Percentiles rank a stretch among this genome's conserved stretches.
Conservation (phyloP, 1,140 invertebrate species). For the Copidosoma floridanum region DNA sequence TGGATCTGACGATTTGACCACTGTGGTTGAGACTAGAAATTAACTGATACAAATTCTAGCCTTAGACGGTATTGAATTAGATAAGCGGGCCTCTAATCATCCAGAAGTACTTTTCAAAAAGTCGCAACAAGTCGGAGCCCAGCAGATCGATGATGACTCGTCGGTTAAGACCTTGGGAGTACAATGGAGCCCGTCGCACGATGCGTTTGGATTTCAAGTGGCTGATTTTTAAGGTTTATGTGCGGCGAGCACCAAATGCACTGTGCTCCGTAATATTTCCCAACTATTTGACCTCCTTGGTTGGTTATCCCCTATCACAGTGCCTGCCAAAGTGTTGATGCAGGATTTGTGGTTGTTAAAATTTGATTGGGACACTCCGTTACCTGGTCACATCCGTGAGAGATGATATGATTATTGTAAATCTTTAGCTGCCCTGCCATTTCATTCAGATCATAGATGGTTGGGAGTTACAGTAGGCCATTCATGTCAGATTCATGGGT, state of each 20-base stretch:
- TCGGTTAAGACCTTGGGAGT: neutral
- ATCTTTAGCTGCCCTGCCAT: neutral
- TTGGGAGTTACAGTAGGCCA: neutral
- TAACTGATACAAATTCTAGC: neutral
- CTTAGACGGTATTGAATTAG: too few relatives aligned
- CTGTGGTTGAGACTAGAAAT: neutral
- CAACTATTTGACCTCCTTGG: slow-evolving; percentile 34
- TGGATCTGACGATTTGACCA: neutral
- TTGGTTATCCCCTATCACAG: slow-evolving; percentile 31
- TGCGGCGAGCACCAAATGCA: neutral
- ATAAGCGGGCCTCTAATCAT: too few relatives aligned
- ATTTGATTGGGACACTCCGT: slow-evolving; percentile 1
- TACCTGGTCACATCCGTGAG: neutral
- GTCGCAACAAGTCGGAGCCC: neutral
- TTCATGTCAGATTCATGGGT: neutral
- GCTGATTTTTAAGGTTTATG: neutral
- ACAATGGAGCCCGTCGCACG: neutral
- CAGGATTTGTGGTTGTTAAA: slow-evolving; percentile 36
- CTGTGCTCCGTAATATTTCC: slow-evolving; percentile 24
- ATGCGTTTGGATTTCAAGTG: neutral
- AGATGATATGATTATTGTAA: neutral
- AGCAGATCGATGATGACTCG: neutral
- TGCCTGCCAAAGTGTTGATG: slow-evolving; percentile 40
- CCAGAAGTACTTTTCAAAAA: neutral
- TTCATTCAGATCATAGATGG: neutral